These are phyloP conservation scores for Neodontobutis hainanensis DNA, from an alignment of 2,113 vertebrate genomes.

Conservation along the genomic window DNA sequence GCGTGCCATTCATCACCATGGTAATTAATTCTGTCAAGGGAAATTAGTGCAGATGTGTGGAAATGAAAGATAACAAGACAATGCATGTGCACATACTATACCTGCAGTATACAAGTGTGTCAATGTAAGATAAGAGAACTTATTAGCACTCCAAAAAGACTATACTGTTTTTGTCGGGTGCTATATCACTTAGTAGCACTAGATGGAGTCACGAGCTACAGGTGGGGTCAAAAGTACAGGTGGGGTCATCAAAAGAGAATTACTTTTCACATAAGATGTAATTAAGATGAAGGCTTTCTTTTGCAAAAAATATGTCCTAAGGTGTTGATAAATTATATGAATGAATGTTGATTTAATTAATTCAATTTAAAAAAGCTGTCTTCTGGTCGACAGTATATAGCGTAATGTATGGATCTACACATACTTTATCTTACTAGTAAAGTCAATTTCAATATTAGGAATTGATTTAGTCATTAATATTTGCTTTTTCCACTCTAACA, in stretches of 20 bases:
- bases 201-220: no score
- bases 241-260: no score
- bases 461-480: constrained; percentile 7
- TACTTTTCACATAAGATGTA: no score
- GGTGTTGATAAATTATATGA: no score
- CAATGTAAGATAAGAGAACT: constrained; percentile 29
- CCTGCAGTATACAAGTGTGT: constrained; percentile 7
- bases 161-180: neutral
- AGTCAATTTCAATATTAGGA: neutral
- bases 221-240: no score
- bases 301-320: no score
- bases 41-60: constrained; percentile 58
- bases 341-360: no score
- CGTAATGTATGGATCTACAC: neutral
- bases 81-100: constrained; percentile 4
- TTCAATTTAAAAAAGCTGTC: neutral
- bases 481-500: neutral
- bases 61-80: constrained; percentile 46
- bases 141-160: neutral
- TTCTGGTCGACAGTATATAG: neutral
- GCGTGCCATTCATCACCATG: constrained; percentile 31
- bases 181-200: no score
- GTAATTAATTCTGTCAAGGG: constrained; percentile 51
- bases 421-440: neutral
- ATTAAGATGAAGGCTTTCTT: no score